Base-by-base conservation (phyloP, 2,888 invertebrate genomes). In the Lasioglossum lativentre region DNA sequence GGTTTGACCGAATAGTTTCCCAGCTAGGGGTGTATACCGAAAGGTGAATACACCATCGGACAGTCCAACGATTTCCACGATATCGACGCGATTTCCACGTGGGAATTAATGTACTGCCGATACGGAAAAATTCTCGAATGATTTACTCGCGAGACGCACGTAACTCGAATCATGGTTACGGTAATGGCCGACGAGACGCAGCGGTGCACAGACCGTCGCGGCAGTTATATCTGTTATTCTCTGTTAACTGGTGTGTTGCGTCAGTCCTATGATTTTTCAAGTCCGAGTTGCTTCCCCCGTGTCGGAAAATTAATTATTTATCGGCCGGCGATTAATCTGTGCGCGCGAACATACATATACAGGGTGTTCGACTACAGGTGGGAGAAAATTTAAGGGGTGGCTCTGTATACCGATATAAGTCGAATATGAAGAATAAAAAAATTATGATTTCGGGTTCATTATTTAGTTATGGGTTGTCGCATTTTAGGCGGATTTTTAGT, bases 221-320 rank as follows among this genome's bases (percentile, higher is more conserved):
- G n/a, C n/a, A n/a, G n/a, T n/a, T n/a, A n/a, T n/a, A n/a, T 81
- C 79, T 75, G 77, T 83, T 86, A 83, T 42, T 75, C 47, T 74
- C 63, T 70, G 80, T 81, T 87, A 80, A 83, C 82, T 59, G 78
- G 76, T 23, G 8, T 75, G 82, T 71, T 78, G 70, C 83, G 68
- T 45, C 78, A 47, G 75, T 34, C 45, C 52, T 47, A 56, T 34
- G 59, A 59, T 84, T 80, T 90, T 83, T 86, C n/a, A 70, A 19
- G 27, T 5, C 27, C 72, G 45, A 59, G 70, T 78, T 71, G 76
- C 78, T 68, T 74, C 75, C 74, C 81, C 59, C 59, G 68, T 47
- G 30, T 59, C 19, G 42, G 74, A 81, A n/a, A n/a, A 88, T 88
- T 83, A 90, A 90, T 90, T 90, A 90, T 89, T 90, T 88, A 90